A percentile compares a stretch with the other conserved stretches of the same genome.
phyloP scores from a whole-genome alignment of 2,797 vertebrate species.

The Avahi laniger region DNA sequence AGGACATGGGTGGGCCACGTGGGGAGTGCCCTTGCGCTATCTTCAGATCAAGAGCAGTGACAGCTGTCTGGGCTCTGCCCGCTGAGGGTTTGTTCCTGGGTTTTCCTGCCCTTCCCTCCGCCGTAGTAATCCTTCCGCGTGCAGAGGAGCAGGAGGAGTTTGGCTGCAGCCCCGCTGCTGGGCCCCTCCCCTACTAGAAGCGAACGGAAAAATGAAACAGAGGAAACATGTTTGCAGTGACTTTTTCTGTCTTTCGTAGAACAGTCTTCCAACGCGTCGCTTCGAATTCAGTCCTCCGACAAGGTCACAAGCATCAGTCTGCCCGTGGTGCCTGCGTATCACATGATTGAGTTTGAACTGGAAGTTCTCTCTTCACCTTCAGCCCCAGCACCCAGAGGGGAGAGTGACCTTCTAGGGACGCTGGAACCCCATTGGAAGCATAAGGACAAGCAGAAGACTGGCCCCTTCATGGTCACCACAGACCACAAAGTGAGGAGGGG shows the following conservation, averaged over 20 bases:
- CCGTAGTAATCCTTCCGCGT: fast-evolving
- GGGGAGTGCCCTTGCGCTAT: not conserved
- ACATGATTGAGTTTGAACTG: slow-evolving; percentile 94
- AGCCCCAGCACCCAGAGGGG: slow-evolving; percentile 77
- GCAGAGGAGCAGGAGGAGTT: fast-evolving
- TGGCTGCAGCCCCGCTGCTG: not conserved
- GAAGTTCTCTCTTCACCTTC: slow-evolving; percentile 94
- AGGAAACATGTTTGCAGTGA: not conserved
- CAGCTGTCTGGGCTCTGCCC: not conserved
- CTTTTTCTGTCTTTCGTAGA: slow-evolving; percentile 83
- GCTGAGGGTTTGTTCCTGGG: not conserved
- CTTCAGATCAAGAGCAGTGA: not conserved
- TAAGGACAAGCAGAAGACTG: slow-evolving; percentile 87
- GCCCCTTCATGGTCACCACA: slow-evolving; percentile 89
- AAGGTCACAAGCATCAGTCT: slow-evolving; percentile 96
- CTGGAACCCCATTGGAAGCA: slow-evolving; percentile 88
- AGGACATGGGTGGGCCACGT: too few species aligned
- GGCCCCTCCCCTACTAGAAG: not conserved
- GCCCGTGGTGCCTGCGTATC: slow-evolving; percentile 92
- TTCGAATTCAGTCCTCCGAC: slow-evolving; percentile 94
- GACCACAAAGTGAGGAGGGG: slow-evolving; percentile 91
- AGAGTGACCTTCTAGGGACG: slow-evolving; percentile 86
- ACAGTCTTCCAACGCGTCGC: slow-evolving; percentile 84
- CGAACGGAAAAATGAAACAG: not conserved
- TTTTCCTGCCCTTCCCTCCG: not conserved